These are phyloP conservation scores for Ptychodera flava DNA, from an alignment of 35 echinoderm and acorn worm species.

Conservation along the genomic window DNA sequence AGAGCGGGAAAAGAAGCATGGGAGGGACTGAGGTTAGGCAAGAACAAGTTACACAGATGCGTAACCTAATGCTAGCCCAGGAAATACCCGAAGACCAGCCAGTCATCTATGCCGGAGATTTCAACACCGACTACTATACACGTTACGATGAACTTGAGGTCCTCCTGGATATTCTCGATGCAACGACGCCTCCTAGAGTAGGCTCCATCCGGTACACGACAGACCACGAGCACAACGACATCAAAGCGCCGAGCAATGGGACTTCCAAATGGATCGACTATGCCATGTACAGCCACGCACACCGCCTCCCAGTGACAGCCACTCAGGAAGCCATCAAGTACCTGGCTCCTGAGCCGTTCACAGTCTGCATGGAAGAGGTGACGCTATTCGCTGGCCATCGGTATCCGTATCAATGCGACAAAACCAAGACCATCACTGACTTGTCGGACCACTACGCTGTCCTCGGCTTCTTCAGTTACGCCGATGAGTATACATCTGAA, in stretches of 20 bases:
- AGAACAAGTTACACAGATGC: slow-evolving; percentile 63
- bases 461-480: slow-evolving; percentile 15
- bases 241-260: slow-evolving; percentile 7
- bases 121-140: slow-evolving; percentile 51
- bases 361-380: background rate
- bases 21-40: slow-evolving; percentile 43
- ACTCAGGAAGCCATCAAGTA: slow-evolving; percentile 7
- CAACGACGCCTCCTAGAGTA: slow-evolving; percentile 27
- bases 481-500: no score
- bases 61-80: slow-evolving; percentile 43
- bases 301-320: slow-evolving; percentile 41
- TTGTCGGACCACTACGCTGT: slow-evolving; percentile 87
- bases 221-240: slow-evolving; percentile 52
- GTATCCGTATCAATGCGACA: slow-evolving; percentile 16
- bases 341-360: background rate
- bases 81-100: slow-evolving; percentile 60
- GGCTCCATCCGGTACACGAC: slow-evolving; percentile 52
- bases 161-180: slow-evolving; percentile 40
- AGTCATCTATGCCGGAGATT: slow-evolving; percentile 89
- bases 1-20: slow-evolving; percentile 24
- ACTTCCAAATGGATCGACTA: slow-evolving; percentile 66
- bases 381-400: background rate
- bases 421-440: slow-evolving; percentile 26
- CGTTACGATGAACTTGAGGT: background rate
- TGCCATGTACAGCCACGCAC: slow-evolving; percentile 48